phyloP scores from a whole-genome alignment of 2,113 vertebrate genomes.

The Ochotona princeps region DNA sequence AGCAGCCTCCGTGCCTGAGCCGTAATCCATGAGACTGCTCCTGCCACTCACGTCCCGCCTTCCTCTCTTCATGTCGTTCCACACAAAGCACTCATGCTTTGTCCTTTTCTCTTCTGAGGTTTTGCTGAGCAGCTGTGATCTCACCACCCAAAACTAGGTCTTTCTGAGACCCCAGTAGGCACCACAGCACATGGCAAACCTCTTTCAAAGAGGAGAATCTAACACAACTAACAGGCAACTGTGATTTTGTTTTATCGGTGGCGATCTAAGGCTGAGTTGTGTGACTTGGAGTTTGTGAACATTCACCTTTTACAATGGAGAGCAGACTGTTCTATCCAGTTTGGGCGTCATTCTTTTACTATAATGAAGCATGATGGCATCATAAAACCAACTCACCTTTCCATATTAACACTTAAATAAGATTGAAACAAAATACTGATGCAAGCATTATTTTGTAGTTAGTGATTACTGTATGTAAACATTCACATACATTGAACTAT shows the following conservation, averaged over 20 bases:
- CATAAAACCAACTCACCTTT: background rate
- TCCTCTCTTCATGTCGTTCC: slow-evolving; percentile 29
- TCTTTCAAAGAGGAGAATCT: background rate
- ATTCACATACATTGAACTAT: background rate
- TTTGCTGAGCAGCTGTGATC: slow-evolving; percentile 25
- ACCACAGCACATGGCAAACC: slow-evolving; percentile 36
- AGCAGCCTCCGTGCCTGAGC: slow-evolving; percentile 70
- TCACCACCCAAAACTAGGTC: slow-evolving; percentile 1
- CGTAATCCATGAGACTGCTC: slow-evolving; percentile 79
- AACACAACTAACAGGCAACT: background rate
- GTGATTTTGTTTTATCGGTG: background rate
- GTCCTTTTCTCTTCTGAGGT: slow-evolving; percentile 50
- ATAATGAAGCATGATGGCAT: background rate
- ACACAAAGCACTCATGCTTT: slow-evolving; percentile 45
- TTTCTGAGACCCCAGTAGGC: slow-evolving; percentile 37
- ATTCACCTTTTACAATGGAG: background rate
- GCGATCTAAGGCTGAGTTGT: background rate
- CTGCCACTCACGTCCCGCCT: slow-evolving; percentile 81
- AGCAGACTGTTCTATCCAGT: background rate
- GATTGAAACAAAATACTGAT: background rate
- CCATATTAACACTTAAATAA: background rate
- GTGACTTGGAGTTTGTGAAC: slow-evolving; percentile 7
- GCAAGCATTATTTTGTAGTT: background rate
- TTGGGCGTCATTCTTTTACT: background rate
- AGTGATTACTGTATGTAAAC: background rate